A percentile compares a stretch with the other conserved stretches of the same genome.
Conservation (phyloP, 2,888 invertebrate genomes). For the Crocallis elinguaria region DNA sequence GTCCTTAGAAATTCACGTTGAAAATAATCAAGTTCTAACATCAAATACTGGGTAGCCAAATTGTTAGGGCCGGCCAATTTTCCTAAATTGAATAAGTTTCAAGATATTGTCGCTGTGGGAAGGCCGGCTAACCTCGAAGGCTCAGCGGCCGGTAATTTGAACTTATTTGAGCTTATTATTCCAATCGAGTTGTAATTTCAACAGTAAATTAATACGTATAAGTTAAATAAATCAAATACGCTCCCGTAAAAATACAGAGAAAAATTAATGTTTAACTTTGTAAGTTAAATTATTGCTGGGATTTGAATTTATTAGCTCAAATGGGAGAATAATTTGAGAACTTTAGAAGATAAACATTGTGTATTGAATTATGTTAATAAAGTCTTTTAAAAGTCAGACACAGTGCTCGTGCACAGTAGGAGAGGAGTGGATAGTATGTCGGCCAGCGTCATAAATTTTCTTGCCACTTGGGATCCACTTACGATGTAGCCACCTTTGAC, state of each 20-base stretch:
- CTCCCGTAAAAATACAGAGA: slow-evolving; percentile 35
- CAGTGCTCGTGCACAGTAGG: too few species aligned
- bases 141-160: slow-evolving; percentile 45
- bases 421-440: too few species aligned
- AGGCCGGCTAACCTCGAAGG: slow-evolving; percentile 46
- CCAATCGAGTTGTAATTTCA: slow-evolving; percentile 51
- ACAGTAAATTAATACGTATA: slow-evolving; percentile 46
- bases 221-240: slow-evolving; percentile 27
- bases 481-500: too few species aligned
- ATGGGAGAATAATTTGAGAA: slow-evolving; percentile 7
- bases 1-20: not conserved
- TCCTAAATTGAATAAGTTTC: slow-evolving; percentile 66
- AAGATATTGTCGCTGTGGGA: slow-evolving; percentile 51
- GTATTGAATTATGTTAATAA: too few species aligned
- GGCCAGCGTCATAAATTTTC: too few species aligned
- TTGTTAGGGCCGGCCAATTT: slow-evolving; percentile 50
- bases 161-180: slow-evolving; percentile 54
- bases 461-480: too few species aligned
- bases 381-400: too few species aligned
- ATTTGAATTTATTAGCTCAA: slow-evolving; percentile 9
- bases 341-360: slow-evolving; percentile 15
- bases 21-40: slow-evolving; percentile 23
- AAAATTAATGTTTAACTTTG: slow-evolving; percentile 23
- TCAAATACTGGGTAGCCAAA: slow-evolving; percentile 39
- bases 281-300: slow-evolving; percentile 17